Conservation (phyloP, 2,888 invertebrate species). For the Platycheirus albimanus region DNA sequence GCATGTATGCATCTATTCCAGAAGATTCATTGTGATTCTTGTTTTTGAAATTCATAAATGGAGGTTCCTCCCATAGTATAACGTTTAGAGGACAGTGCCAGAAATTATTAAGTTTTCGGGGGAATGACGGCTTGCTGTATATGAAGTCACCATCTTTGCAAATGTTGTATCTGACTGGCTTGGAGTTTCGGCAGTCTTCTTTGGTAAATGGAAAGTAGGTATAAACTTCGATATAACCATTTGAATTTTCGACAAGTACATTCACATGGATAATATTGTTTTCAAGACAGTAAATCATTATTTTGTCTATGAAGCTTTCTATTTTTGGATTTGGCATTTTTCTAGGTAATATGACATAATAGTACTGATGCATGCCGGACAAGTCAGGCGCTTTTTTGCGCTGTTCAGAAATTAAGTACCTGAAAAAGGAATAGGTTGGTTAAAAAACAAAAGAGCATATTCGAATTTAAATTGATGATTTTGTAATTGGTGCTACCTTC, state of each 20-base stretch:
- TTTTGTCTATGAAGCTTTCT: background rate
- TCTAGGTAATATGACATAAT: background rate
- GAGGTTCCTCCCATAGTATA: conserved; percentile 3
- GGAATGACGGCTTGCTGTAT: conserved; percentile 4
- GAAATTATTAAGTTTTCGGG: background rate
- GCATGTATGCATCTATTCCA: background rate
- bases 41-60: background rate
- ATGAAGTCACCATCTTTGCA: background rate
- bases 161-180: background rate
- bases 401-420: background rate
- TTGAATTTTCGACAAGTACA: background rate
- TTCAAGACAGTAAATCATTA: background rate
- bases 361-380: background rate
- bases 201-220: background rate
- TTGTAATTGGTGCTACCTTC: too few relatives aligned
- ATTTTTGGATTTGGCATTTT: background rate
- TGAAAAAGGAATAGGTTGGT: background rate
- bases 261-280: background rate
- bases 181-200: background rate
- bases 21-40: too few relatives aligned
- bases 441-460: too few relatives aligned
- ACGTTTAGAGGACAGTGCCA: conserved; percentile 13
- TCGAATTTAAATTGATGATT: too few relatives aligned
- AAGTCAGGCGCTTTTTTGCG: background rate
- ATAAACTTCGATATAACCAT: background rate